phyloP scores from a whole-genome alignment of 2,113 vertebrate species.

The Hemiscyllium ocellatum region DNA sequence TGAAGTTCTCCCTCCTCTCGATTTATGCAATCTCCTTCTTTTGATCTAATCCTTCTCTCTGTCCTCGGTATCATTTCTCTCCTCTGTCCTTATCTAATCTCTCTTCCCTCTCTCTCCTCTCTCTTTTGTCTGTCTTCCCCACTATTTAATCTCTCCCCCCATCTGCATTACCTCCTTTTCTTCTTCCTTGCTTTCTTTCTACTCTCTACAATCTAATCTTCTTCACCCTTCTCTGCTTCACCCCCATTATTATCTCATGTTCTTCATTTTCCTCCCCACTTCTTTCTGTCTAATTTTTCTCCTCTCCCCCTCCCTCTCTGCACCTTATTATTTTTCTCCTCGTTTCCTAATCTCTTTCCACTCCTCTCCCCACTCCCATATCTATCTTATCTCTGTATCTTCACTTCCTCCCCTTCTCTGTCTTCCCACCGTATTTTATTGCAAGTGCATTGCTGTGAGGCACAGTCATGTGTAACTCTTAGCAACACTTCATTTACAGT shows the following conservation, averaged over 20 bases:
- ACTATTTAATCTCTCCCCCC: not conserved
- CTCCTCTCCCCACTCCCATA: too few species aligned
- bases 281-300: too few species aligned
- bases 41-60: not conserved
- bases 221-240: not conserved
- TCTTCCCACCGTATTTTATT: not conserved
- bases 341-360: not conserved
- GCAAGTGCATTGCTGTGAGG: not conserved
- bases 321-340: not conserved
- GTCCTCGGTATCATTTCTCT: not conserved
- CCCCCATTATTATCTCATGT: not conserved
- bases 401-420: not conserved
- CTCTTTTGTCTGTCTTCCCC: not conserved
- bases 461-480: constrained; percentile 12
- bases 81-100: not conserved
- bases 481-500: constrained; percentile 27
- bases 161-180: not conserved
- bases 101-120: not conserved
- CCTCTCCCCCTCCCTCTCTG: too few species aligned
- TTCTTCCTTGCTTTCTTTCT: not conserved
- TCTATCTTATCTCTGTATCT: too few species aligned
- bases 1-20: not conserved
- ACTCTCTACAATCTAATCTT: not conserved
- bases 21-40: not conserved
- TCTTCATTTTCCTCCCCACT: not conserved